Percentiles rank a stretch among this genome's conserved stretches.
Evolutionary conservation across 2,113 vertebrate genomes (phyloP).

Genomic region (Haplotaxodon microlepis): DNA sequence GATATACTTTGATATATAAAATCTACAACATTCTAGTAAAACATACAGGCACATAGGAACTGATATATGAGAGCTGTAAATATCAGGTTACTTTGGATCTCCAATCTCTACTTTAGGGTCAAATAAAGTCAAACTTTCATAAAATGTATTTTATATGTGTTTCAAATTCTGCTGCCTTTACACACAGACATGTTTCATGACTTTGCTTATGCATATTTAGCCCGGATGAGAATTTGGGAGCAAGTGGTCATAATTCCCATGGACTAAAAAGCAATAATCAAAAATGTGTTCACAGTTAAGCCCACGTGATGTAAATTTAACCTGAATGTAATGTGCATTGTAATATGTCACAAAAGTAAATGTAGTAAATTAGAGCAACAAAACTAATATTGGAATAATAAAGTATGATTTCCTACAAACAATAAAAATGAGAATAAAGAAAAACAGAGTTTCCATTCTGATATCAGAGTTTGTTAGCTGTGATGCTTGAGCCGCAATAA

Average conservation of each 20-base stretch:
- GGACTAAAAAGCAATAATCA: rapidly evolving
- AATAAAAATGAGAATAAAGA: neutral
- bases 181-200: neutral
- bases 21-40: neutral
- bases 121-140: neutral
- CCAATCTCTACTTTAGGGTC: neutral
- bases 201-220: neutral
- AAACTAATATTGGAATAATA: neutral
- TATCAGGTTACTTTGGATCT: neutral
- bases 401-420: neutral
- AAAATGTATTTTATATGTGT: neutral
- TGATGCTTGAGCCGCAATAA: rapidly evolving
- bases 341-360: neutral
- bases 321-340: neutral
- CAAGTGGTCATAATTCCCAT: neutral
- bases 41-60: neutral
- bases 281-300: neutral
- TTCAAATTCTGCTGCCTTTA: neutral
- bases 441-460: neutral
- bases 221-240: neutral
- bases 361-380: neutral
- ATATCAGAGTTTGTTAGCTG: rapidly evolving
- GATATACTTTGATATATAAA: neutral
- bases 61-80: neutral
- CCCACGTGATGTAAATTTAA: neutral